phyloP scores from a whole-genome alignment of 2,797 vertebrate genomes.

The Decapterus maruadsi region DNA sequence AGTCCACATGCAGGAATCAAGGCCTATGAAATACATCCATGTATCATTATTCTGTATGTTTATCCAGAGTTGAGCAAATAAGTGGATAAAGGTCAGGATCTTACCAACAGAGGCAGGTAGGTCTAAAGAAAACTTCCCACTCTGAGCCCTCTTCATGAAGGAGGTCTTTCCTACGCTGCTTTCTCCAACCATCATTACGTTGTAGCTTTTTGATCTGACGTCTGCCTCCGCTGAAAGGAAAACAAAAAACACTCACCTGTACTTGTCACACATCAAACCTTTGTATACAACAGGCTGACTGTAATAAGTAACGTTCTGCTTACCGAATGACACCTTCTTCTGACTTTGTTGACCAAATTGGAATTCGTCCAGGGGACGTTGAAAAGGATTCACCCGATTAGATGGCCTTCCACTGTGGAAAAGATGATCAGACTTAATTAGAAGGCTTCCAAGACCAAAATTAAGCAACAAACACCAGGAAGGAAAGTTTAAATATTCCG shows the following conservation, averaged over 20 bases:
- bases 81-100: slow-evolving; percentile 16
- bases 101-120: slow-evolving; percentile 90
- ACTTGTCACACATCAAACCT: background rate
- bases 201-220: slow-evolving; percentile 53
- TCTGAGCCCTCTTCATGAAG: slow-evolving; percentile 89
- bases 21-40: slow-evolving; percentile 79
- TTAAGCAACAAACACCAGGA: too few relatives aligned
- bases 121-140: slow-evolving; percentile 81
- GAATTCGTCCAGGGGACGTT: slow-evolving; percentile 4
- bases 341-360: slow-evolving; percentile 28
- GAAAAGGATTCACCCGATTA: slow-evolving; percentile 20
- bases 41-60: slow-evolving; percentile 8
- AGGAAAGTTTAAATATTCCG: too few relatives aligned
- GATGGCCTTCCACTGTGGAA: slow-evolving; percentile 48
- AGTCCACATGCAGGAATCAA: slow-evolving; percentile 90
- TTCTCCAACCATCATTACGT: slow-evolving; percentile 92
- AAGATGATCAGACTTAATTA: slow-evolving; percentile 6
- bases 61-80: background rate
- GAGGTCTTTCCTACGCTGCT: slow-evolving; percentile 94
- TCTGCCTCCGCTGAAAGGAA: slow-evolving; percentile 39
- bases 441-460: too few relatives aligned
- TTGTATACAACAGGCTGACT: background rate
- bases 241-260: slow-evolving; percentile 8
- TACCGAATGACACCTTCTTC: slow-evolving; percentile 62
- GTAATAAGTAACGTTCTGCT: slow-evolving; percentile 13